Base-by-base conservation (phyloP, 2,888 invertebrate species). In the Meandrusa payeni region DNA sequence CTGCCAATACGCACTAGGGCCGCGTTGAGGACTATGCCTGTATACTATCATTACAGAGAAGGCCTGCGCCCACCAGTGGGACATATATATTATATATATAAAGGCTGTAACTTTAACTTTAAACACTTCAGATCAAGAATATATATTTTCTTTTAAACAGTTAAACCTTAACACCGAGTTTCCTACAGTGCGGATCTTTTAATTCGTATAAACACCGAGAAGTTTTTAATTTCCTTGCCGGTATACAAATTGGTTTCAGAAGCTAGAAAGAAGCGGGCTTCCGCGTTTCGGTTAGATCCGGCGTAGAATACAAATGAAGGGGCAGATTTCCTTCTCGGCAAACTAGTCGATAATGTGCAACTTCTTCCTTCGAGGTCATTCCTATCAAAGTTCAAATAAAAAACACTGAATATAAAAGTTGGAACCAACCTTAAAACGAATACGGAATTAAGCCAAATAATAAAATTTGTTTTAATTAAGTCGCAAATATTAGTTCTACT, bases 161-260 rank as follows among this genome's bases (percentile, higher is more conserved):
- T n/a, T 23, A 37, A 26, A 27, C n/a, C 24, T 36, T 26, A 29
- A 39, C 39, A 39, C n/a, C n/a, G 31, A 39, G 27, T 34, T 34
- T 34, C 27, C 3, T n/a, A 10, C 5, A 28, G 22, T 2, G 32
- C 22, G 17, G 27, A 33, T 27, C 28, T 22, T 39, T 44, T 44
- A 44, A 39, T 39, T 28, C 27, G 20, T 38, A 44, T 44, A 39
- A 75, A 69, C 65, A 71, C 67, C 61, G 54, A 52, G 61, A 75
- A 77, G 69, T 78, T 79, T 80, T 79, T 80, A 80, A 78, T 81
- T 81, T 77, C 68, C 76, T 77, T 73, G 69, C 76, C 69, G 70
- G 76, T 79, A 77, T 69, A 81, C 80, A 81, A 82, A 82, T 82
- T 80, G 79, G 78, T 79, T 81, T 75, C 72, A 68, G 76, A 69